Evolutionary conservation across 2,113 vertebrate genomes (phyloP).

Genomic region (Solenodon paradoxus): DNA sequence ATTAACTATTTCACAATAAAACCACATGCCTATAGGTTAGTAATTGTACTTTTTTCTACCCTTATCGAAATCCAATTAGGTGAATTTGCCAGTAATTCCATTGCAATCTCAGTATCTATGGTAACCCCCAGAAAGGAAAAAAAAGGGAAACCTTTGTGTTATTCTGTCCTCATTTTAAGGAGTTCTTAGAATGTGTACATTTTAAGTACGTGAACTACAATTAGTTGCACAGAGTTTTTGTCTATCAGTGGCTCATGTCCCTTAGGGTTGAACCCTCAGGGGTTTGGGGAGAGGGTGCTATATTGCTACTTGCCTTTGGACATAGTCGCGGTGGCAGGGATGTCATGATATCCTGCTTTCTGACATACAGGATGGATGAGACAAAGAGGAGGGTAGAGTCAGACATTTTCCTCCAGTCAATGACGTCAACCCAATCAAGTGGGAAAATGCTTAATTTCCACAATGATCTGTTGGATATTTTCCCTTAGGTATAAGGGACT

Average conservation of each 20-base stretch:
- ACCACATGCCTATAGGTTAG: background rate
- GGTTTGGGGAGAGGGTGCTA: background rate
- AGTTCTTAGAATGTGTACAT: background rate
- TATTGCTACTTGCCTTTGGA: background rate
- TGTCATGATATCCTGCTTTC: background rate
- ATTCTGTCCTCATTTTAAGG: background rate
- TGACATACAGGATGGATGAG: background rate
- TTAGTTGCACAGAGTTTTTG: background rate
- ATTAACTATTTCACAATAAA: conserved; percentile 27
- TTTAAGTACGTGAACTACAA: background rate
- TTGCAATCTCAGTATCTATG: background rate
- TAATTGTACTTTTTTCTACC: background rate
- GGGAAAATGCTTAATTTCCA: background rate
- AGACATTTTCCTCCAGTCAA: background rate
- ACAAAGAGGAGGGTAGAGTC: background rate
- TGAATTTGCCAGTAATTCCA: conserved; percentile 31
- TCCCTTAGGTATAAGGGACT: background rate
- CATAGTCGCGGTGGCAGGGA: background rate
- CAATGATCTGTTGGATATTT: background rate
- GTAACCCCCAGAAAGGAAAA: background rate
- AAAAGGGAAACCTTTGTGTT: background rate
- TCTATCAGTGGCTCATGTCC: background rate
- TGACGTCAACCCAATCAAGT: background rate
- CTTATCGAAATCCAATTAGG: conserved; percentile 44
- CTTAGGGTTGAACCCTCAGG: background rate